These are phyloP conservation scores for Mya arenaria DNA, from an alignment of 1,140 invertebrate genomes.

Conservation along the genomic window DNA sequence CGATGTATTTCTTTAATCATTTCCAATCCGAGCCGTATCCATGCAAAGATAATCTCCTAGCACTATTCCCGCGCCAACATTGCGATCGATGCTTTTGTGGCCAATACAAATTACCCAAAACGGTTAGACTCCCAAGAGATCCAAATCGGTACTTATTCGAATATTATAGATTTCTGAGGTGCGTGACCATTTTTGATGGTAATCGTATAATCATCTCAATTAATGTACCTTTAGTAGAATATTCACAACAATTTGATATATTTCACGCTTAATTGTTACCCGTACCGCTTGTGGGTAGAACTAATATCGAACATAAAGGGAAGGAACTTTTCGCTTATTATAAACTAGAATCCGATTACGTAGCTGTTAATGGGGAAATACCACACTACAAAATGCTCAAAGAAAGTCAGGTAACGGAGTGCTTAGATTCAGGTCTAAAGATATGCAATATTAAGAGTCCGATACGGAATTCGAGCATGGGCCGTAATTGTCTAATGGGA, in stretches of 20 bases:
- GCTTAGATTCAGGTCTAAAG: not conserved
- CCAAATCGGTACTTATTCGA: too few species aligned
- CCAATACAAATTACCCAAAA: not conserved
- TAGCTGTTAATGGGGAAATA: not conserved
- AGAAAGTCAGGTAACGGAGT: not conserved
- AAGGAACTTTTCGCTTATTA: slow-evolving; percentile 4
- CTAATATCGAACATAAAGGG: not conserved
- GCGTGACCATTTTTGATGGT: not conserved
- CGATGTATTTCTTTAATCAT: not conserved
- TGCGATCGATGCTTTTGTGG: not conserved
- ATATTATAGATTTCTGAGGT: not conserved
- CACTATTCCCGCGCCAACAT: not conserved
- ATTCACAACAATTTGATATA: slow-evolving; percentile 4
- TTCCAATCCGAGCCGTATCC: not conserved
- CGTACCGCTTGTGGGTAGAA: not conserved
- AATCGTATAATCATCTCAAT: not conserved
- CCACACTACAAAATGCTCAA: not conserved
- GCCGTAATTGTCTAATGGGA: too few species aligned
- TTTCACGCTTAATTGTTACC: not conserved
- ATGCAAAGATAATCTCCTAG: not conserved
- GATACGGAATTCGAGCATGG: too few species aligned
- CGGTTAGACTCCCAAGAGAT: too few species aligned
- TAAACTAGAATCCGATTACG: not conserved
- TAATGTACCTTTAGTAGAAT: not conserved
- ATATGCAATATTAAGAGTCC: not conserved